phyloP scores from a whole-genome alignment of 2,797 vertebrate genomes.

The Glossophaga mutica region DNA sequence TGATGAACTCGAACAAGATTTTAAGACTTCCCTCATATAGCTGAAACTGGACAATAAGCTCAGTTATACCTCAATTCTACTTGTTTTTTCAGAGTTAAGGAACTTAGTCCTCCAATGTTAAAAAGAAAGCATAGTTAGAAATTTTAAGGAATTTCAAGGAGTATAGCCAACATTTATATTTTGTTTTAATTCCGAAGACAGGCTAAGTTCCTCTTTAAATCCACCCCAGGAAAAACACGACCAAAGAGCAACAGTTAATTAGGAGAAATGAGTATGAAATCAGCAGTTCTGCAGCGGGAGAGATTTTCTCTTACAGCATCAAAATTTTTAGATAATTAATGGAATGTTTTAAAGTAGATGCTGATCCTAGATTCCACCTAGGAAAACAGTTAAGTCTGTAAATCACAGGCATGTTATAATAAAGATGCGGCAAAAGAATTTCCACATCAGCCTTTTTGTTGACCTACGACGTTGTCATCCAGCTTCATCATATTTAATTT shows the following conservation, averaged over 20 bases:
- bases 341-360: background rate
- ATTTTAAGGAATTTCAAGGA: background rate
- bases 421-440: background rate
- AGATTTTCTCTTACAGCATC: background rate
- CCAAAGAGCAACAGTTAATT: background rate
- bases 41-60: background rate
- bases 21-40: background rate
- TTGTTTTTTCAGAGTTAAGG: background rate
- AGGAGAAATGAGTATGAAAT: background rate
- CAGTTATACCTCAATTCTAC: background rate
- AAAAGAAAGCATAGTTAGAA: background rate
- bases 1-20: background rate
- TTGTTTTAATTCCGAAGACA: background rate
- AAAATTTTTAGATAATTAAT: background rate
- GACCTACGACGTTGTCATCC: background rate
- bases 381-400: background rate
- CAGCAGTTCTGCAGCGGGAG: background rate
- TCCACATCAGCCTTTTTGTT: background rate
- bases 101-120: background rate
- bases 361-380: background rate
- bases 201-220: background rate
- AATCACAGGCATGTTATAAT: background rate
- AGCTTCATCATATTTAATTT: background rate
- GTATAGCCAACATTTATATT: background rate
- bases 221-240: background rate